These are phyloP conservation scores for Otolemur garnettii DNA, from an alignment of 2,113 vertebrate species.

Conservation along the genomic window DNA sequence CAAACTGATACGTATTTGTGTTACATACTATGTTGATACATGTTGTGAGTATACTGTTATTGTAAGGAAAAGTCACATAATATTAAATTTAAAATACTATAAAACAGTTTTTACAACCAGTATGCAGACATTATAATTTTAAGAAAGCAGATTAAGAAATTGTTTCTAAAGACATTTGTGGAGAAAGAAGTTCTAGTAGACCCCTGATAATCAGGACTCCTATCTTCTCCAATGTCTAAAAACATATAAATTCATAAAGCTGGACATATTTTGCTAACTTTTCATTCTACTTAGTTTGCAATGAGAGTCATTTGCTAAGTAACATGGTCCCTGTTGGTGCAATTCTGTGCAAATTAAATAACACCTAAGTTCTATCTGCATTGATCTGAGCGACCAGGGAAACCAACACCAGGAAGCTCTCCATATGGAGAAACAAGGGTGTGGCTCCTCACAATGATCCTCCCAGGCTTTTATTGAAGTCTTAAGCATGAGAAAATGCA, in stretches of 20 bases:
- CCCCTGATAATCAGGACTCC: background rate
- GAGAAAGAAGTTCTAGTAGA: background rate
- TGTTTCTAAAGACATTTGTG: background rate
- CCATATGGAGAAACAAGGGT: too few species aligned
- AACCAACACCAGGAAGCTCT: too few species aligned
- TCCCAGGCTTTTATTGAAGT: too few species aligned
- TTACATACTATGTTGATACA: background rate
- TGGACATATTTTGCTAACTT: background rate
- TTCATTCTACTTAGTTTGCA: background rate
- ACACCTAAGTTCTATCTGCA: too few species aligned
- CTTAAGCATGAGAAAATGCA: too few species aligned
- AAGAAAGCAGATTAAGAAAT: background rate
- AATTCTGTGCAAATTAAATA: too few species aligned
- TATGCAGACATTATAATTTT: background rate
- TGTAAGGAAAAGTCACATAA: background rate
- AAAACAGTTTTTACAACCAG: background rate
- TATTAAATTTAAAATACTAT: background rate
- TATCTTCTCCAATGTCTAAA: background rate
- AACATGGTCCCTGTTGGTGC: too few species aligned
- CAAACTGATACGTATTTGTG: background rate
- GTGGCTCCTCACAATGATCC: too few species aligned
- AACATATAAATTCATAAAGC: background rate
- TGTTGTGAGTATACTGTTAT: background rate
- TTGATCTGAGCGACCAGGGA: too few species aligned
- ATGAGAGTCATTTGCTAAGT: background rate